Evolutionary conservation across 1,140 invertebrate genomes (phyloP), one percentile per base, ranked within the genome.

Genomic region (Calliphora vicina): DNA sequence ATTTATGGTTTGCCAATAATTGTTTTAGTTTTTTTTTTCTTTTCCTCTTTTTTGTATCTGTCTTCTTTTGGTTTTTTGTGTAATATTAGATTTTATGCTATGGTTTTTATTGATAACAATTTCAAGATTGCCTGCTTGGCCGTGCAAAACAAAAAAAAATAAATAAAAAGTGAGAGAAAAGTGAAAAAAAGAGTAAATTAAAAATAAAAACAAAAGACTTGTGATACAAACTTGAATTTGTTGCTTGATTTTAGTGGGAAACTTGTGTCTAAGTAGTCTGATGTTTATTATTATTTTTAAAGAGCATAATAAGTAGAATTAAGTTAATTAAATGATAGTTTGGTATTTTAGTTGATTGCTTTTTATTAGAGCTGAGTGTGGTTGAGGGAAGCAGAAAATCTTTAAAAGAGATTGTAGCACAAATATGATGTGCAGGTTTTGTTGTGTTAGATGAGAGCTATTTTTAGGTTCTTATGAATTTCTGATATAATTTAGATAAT

Each of bases 1-100:
- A 78, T 78, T 78, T 78, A 78, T 78, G 74, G 74, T 78, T 78
- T 43, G 74, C 35, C 74, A 78, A 78, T 78, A 78, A 78, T 78
- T 78, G 74, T 78, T 29, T 73, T 26, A 10, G 1, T 3, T 73
- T 12, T 27, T 73, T 73, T 26, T 27, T 20, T 20, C 15, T 4
- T 35, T 35, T 74, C 2, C 27, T 74, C 0, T n/a, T 4, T n/a
- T 35, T n/a, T 74, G 13, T 74, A 3, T 17, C 13, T 35, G 27
- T 20, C 35, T 13, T 13, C 2, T 74, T 35, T 29, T 35, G 29
- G 1, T 71, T 73, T 73, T 29, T 35, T 76, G 15, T 4, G 74
- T 78, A 45, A 76, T 23, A 78, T 78, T 43, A 45, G 74, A 43
- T 78, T 25, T 78, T 43, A 78, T 78, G 74, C 35, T 78, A 45